Percentiles rank a stretch among this genome's conserved stretches.
Evolutionary conservation across 2,888 invertebrate genomes (phyloP).

Genomic region (Tipula unca): DNA sequence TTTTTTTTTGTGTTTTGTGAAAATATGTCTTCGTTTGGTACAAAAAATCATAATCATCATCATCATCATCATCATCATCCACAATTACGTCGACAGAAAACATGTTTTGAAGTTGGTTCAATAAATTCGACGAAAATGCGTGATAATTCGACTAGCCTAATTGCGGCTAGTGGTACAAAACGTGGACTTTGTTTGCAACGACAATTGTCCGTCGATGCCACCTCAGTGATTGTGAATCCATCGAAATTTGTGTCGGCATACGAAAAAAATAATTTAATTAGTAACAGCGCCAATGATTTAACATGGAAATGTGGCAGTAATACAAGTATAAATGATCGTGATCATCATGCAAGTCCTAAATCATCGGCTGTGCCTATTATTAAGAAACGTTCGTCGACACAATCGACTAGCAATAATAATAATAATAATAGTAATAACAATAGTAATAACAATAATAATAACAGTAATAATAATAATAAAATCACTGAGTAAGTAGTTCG

Average conservation of each 20-base stretch:
- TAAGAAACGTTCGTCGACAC: background rate
- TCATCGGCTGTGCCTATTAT: background rate
- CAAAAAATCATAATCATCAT: slow-evolving; percentile 25
- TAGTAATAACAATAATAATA: background rate
- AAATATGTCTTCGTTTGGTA: slow-evolving; percentile 18
- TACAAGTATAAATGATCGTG: background rate
- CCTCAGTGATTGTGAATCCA: background rate
- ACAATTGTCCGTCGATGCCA: slow-evolving; percentile 25
- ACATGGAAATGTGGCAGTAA: background rate
- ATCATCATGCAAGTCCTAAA: background rate
- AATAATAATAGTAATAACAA: background rate
- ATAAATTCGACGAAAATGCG: background rate
- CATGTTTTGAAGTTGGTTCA: slow-evolving; percentile 22
- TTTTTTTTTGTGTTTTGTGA: background rate
- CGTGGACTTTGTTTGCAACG: slow-evolving; percentile 23
- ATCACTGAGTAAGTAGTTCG: background rate
- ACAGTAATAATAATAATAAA: background rate
- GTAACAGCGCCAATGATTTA: background rate
- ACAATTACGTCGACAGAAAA: slow-evolving; percentile 25
- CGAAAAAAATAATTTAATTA: background rate
- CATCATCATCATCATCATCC: slow-evolving; percentile 26
- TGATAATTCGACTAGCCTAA: background rate
- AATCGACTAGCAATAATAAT: background rate
- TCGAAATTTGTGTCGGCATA: background rate
- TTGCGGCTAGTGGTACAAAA: background rate